Conservation (phyloP, 2,113 vertebrate species). For the Mystacornis crossleyi region DNA sequence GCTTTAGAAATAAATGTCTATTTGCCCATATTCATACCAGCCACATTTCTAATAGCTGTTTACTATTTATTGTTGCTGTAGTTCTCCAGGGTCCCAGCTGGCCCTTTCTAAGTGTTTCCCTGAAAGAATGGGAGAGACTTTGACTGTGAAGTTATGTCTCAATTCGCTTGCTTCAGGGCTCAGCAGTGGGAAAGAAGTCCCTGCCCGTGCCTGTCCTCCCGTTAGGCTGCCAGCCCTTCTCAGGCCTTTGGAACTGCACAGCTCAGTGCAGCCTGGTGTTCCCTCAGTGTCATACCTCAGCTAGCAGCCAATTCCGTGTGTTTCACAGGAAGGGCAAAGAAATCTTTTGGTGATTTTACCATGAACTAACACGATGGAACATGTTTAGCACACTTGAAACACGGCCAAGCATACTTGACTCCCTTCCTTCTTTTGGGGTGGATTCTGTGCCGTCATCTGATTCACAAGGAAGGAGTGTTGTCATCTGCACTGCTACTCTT, state of each 20-base stretch:
- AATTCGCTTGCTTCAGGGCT: not conserved
- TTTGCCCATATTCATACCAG: not conserved
- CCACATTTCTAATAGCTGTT: not conserved
- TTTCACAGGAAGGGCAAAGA: not conserved
- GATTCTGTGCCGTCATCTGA: not conserved
- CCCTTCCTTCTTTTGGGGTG: not conserved
- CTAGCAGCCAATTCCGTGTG: not conserved
- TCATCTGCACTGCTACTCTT: not conserved
- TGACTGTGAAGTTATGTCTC: not conserved
- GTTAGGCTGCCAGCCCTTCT: not conserved
- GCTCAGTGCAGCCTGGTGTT: not conserved
- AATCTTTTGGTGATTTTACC: not conserved
- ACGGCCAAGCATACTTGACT: not conserved
- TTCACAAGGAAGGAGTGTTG: not conserved
- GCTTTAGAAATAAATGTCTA: not conserved
- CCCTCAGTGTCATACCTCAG: not conserved
- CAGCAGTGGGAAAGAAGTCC: not conserved
- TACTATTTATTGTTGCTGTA: not conserved
- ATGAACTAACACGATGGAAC: not conserved
- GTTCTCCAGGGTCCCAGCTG: not conserved
- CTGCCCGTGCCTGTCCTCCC: not conserved
- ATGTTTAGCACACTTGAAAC: not conserved
- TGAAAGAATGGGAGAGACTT: not conserved
- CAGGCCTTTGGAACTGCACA: not conserved
- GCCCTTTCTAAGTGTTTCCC: not conserved